Evolutionary conservation across 2,797 vertebrate species (phyloP).

Genomic region (Spea hammondii): DNA sequence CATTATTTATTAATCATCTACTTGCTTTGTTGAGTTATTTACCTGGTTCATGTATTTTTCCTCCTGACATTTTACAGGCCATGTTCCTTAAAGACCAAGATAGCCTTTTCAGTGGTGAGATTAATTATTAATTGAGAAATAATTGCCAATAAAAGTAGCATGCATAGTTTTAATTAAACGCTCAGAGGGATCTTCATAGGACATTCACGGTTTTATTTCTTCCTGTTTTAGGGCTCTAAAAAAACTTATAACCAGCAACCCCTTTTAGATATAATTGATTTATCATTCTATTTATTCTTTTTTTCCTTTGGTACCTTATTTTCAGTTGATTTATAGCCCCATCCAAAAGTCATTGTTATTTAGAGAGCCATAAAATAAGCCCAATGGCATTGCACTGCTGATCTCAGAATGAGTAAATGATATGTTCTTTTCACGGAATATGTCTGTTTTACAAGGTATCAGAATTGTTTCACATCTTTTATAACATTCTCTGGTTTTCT

Average conservation of each 20-base stretch:
- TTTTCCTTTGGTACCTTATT: neutral
- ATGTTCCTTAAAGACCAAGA: slow-evolving; percentile 45
- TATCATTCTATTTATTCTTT: neutral
- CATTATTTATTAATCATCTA: slow-evolving; percentile 49
- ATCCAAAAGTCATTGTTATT: slow-evolving; percentile 1
- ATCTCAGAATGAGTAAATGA: neutral
- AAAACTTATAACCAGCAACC: neutral
- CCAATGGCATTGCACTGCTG: neutral
- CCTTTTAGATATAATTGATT: neutral
- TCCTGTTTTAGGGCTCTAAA: neutral
- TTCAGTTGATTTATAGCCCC: neutral
- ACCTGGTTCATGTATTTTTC: slow-evolving; percentile 29
- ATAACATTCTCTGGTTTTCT: neutral
- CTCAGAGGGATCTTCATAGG: slow-evolving; percentile 27
- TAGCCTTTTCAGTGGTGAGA: slow-evolving; percentile 40
- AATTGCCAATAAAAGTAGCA: slow-evolving; percentile 49
- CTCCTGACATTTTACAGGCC: slow-evolving; percentile 47
- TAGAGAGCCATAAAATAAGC: neutral
- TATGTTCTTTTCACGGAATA: neutral
- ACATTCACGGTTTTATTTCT: slow-evolving; percentile 19
- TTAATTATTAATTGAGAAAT: slow-evolving; percentile 48
- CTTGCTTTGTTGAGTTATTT: slow-evolving; percentile 50
- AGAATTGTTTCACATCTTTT: neutral
- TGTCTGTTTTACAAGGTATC: neutral
- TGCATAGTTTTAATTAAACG: slow-evolving; percentile 42